Evolutionary conservation across 2,888 invertebrate genomes (phyloP), one percentile per base, ranked within the genome.

Genomic region (Acrobasis repandana): DNA sequence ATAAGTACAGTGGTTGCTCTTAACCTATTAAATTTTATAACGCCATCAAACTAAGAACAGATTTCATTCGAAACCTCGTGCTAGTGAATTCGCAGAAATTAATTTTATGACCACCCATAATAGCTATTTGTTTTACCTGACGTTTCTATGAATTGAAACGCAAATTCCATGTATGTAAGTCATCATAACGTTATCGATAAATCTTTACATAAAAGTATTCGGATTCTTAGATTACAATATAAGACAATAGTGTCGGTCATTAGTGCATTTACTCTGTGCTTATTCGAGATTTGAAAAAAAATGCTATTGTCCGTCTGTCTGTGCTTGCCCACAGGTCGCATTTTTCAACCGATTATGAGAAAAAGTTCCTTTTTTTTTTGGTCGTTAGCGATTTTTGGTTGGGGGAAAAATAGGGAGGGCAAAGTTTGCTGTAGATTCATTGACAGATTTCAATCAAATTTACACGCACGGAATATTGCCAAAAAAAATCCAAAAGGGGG

Each of bases 91-190:
- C 54, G 36, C 14, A 38, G 54, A 54, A 54, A 38, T 54, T 18
- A 54, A 18, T 51, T 54, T 38, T 36, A 38, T 54, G 16, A 18
- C 38, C 52, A 43, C 38, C 14, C 20, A 20, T 54, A 18, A 54
- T 54, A 54, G 20, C 38, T 18, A 54, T 38, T 43, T 43, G 18
- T 52, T 38, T 54, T 38, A 54, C 54, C 54, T 54, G 54, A 54
- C 36, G 34, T 54, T 50, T 54, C 54, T 54, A 20, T 18, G 54
- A 54, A 54, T 20, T 20, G 38, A 38, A 43, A 38, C 8, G 52
- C 52, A 38, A 3, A 16, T 10, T 9, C 36, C 15, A n/a, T n/a
- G n/a, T n/a, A n/a, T n/a, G n/a, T n/a, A 15, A 18, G 10, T 52
- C 9, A 36, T 38, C 18, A 18, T 4, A 54, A 38, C 38, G 11